Base-by-base conservation (phyloP, 2,888 invertebrate genomes). In the Pasiphila rectangulata region DNA sequence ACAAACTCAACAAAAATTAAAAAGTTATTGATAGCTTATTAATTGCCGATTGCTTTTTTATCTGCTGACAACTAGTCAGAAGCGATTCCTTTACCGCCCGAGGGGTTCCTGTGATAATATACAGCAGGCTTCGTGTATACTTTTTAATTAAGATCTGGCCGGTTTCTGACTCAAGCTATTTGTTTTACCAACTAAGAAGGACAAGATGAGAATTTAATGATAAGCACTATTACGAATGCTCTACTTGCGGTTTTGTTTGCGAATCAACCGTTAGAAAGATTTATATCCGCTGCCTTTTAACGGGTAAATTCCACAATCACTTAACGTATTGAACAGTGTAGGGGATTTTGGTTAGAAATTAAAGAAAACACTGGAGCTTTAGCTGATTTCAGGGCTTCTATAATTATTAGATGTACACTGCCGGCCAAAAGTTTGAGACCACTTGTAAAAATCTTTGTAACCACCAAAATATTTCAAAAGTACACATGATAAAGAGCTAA, bases 141-240 rank as follows among this genome's bases (percentile, higher is more conserved):
- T 81, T 85, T 84, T 84, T 84, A 85, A 86, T 85, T 84, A 83
- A 81, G 74, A 76, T 68, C 81, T 75, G 78, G 78, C 76, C 73
- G 73, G 32, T 32, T 32, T 4, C 79, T 79, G 75, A 76, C 67
- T 69, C 64, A 63, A 69, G 72, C 78, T 84, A 84, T 83, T 85
- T 83, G 83, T 83, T 84, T 79, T 76, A 81, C 69, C 66, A 75
- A 76, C 65, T 66, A 67, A 74, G 74, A 69, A 46, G 40, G 59
- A 56, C 68, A 69, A 79, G 75, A 82, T 78, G 75, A 67, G 68
- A 70, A 66, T 63, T 57, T 56, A 51, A 62, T 72, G 79, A 81
- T 83, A 80, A 76, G 72, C 54, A 65, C 68, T 78, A 79, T 80
- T 75, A 73, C 64, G 69, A 74, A 73, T 73, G 58, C 67, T 72